Base-by-base conservation (phyloP, 2,888 invertebrate genomes). In the Erpobdella octoculata region DNA sequence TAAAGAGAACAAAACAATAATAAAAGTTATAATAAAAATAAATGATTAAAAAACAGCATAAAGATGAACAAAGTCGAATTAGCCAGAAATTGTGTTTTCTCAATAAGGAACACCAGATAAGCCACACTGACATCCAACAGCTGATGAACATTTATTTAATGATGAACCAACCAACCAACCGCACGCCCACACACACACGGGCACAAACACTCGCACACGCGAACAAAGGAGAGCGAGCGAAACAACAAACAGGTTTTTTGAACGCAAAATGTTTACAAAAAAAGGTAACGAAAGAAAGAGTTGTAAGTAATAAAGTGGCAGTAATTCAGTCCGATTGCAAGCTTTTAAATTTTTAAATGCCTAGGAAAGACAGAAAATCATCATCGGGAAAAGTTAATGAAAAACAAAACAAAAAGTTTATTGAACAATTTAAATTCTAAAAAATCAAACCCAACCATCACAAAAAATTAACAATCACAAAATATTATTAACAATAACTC, bases 391-490 rank as follows among this genome's bases (percentile, higher is more conserved):
- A n/a, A n/a, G n/a, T n/a, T n/a, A n/a, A 21, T 53, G 9, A 62
- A 62, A 62, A 62, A 62, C 1, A 33, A 62, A 2, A 33, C 18
- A 59, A 21, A 59, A 21, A 15, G 25, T 9, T 33, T 12, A 31
- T 12, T 33, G 9, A 62, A 62, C 28, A 62, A 33, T 62, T 33
- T 35, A 33, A 62, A 33, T n/a, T 33, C 18, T 21, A 31, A 35
- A 9, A 33, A 15, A 41, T 41, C 12, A 41, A 41, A 12, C 46
- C 46, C 12, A 41, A 41, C 12, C 46, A 41, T 41, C 12, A 41
- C n/a, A n/a, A 62, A 62, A 4, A 61, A 61, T 5, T 4, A 61
- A 35, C 35, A 62, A 53, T 53, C 53, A 53, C 53, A 53, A 53
- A 53, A 53, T 53, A 53, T 53, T 28, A 53, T 33, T 35, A 62